Evolutionary conservation across 2,888 invertebrate species (phyloP), one percentile per base, ranked within the genome.

Genomic region (Amiota minor): DNA sequence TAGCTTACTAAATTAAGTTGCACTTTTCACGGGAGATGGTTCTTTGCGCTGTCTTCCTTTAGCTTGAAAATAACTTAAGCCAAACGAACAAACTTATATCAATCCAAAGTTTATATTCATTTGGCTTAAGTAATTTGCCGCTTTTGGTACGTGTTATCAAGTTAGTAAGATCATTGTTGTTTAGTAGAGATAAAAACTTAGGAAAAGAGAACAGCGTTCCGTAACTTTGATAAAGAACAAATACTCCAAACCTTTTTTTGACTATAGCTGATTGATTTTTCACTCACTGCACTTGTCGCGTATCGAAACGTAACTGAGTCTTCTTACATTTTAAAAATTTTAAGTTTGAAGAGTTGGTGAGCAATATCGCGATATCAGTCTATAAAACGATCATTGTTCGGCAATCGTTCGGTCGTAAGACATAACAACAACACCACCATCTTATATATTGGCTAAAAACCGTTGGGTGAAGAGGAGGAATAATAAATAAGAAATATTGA

Each of bases 51-150:
- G 35, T 35, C 35, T 71, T 16, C 18, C 16, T 78, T 80, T 82
- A 85, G 82, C 86, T 79, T 80, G 89, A 87, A 89, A 89, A 89
- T 89, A 88, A 89, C 89, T 90, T 89, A 89, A 89, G 90, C 89
- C 89, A 90, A 89, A 90, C 89, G 89, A 89, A 89, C 90, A 89
- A 88, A 89, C 90, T 89, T 74, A 72, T 70, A 73, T 67, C 68
- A 72, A 72, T 78, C 76, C 78, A 88, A 87, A 87, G 89, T 89
- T 89, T 89, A 81, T 80, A 89, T 89, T 86, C 89, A 88, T 84
- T 86, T 89, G 89, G 89, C 89, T 89, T 87, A 89, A 90, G 89
- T 85, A 88, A 89, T 89, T 88, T 85, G 88, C 89, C 84, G 86
- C 86, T 87, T 81, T 35, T 35, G 35, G 35, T 35, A 35, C 6